These are phyloP conservation scores for Lymantria monacha DNA, from an alignment of 2,888 invertebrate species.

Conservation along the genomic window DNA sequence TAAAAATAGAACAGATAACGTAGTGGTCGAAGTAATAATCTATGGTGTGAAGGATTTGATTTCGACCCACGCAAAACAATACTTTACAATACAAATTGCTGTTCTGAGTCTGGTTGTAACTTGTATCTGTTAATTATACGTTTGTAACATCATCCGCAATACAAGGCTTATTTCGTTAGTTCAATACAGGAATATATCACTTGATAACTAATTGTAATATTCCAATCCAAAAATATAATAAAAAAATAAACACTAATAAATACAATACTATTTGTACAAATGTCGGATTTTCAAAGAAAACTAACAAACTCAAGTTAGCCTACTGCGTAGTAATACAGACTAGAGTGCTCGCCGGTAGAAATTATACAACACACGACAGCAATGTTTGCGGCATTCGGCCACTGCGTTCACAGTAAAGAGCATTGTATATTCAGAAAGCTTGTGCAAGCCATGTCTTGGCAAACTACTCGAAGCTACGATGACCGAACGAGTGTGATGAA, in stretches of 20 bases:
- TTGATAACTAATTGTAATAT: too few relatives aligned
- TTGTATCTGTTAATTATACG: too few relatives aligned
- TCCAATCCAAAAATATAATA: background rate
- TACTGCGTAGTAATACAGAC: background rate
- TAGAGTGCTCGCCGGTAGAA: slow-evolving; percentile 3
- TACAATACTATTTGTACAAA: too few relatives aligned
- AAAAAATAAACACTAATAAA: background rate
- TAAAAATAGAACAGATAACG: too few relatives aligned
- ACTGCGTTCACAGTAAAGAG: slow-evolving; percentile 36
- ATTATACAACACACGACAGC: slow-evolving; percentile 32
- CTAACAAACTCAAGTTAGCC: background rate
- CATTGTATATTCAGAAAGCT: slow-evolving; percentile 70
- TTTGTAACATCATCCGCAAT: too few relatives aligned
- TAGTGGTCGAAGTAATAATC: too few relatives aligned
- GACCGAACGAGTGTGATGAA: slow-evolving; percentile 51
- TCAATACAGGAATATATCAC: too few relatives aligned
- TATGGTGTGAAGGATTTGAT: too few relatives aligned
- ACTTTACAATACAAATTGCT: too few relatives aligned
- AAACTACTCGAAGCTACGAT: slow-evolving; percentile 53
- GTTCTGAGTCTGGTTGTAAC: too few relatives aligned
- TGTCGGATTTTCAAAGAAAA: background rate
- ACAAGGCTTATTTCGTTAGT: too few relatives aligned
- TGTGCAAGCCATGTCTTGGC: slow-evolving; percentile 50
- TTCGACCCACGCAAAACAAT: too few relatives aligned
- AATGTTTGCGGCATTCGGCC: slow-evolving; percentile 26